Evolutionary conservation across 2,797 vertebrate species (phyloP), one percentile per base, ranked within the genome.

Genomic region (Brachymystax lenok): DNA sequence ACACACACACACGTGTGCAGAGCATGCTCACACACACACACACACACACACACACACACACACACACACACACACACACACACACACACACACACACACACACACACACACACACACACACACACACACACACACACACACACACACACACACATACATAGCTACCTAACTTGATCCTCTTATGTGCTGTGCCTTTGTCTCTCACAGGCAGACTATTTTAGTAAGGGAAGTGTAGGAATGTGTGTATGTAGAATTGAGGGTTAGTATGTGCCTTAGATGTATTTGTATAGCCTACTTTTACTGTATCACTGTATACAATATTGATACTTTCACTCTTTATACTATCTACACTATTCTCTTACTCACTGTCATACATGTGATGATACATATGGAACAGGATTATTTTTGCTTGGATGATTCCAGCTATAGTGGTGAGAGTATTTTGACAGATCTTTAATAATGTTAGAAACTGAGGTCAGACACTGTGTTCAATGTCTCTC

Each of bases 391-490:
- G 40, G 2, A 59, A 19, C 2, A 14, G 17, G 16, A 16, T 24
- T 28, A 0, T 67, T 1, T 33, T 30, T 6, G 28, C 24, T 19
- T 17, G 27, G 5, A 5, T 67, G 27, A 33, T 17, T 14, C 28
- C 64, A 30, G 12, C 63, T 4, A 4, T 30, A 30, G 14, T 2
- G 64, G 28, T 67, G 27, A 0, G 27, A 33, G 27, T 67, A 30
- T 28, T 14, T 30, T 30, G 10, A 16, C 28, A 33, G 63, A 2
- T 66, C 3, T 14, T 56, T 66, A 54, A 54, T 70, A 5, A 76
- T 5, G 21, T 14, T 21, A 67, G 56, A 61, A 83, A 75, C 24
- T 24, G 84, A 87, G 89, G 86, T 90, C 85, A 87, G 72, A 46
- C 40, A 46, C 73, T 64, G 80, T 86, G 83, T 82, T 83, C 33